A percentile compares a stretch with the other conserved stretches of the same genome.
phyloP scores from a whole-genome alignment of 2,797 vertebrate genomes.

The Notoglanidium macrostoma region DNA sequence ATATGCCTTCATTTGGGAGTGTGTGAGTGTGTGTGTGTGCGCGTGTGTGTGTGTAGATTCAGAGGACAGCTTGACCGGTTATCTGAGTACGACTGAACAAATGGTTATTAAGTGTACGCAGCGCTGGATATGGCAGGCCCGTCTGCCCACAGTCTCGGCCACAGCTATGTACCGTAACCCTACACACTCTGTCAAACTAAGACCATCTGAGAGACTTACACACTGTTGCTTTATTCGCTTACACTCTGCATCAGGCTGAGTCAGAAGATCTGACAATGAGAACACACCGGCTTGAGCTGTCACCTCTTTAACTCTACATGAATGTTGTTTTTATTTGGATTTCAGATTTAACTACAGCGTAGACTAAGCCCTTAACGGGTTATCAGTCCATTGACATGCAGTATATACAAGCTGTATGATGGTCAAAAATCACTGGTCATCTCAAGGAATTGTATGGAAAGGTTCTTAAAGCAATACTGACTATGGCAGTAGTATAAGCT shows the following conservation, averaged over 20 bases:
- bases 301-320: not conserved
- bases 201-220: conserved; percentile 19
- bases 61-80: not conserved
- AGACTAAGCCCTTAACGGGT: not conserved
- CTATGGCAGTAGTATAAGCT: too few relatives aligned
- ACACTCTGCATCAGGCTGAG: not conserved
- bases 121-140: conserved; percentile 32
- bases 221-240: conserved; percentile 1
- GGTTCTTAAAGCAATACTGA: not conserved
- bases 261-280: not conserved
- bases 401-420: not conserved
- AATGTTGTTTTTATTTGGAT: not conserved
- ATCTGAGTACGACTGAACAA: not conserved
- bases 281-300: not conserved
- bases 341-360: not conserved
- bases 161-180: conserved; percentile 52
- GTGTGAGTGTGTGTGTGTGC: not conserved
- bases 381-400: not conserved
- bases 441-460: not conserved
- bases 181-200: conserved; percentile 28
- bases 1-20: not conserved
- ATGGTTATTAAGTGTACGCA: conserved; percentile 27
- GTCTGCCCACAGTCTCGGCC: conserved; percentile 42
- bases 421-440: not conserved
- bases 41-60: not conserved